Evolutionary conservation across 2,797 vertebrate species (phyloP).

Genomic region (Myripristis murdjan): DNA sequence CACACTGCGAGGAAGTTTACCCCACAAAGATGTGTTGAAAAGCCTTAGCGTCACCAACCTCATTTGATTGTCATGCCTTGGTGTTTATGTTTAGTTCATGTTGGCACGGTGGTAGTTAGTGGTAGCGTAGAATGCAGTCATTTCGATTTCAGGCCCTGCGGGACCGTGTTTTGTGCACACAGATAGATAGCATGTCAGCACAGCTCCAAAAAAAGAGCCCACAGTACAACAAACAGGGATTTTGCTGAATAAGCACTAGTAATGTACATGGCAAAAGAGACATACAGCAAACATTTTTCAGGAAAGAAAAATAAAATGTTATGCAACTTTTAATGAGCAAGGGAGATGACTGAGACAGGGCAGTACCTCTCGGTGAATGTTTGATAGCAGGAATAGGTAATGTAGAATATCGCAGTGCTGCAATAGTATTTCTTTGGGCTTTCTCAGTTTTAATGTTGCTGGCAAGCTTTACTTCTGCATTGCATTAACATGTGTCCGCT

Average conservation of each 20-base stretch:
- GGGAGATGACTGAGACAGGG: neutral
- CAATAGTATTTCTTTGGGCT: neutral
- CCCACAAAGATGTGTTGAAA: neutral
- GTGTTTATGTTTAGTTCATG: conserved; percentile 1
- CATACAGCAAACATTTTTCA: neutral
- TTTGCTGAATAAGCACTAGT: neutral
- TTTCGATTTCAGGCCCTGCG: conserved; percentile 25
- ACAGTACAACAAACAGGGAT: neutral
- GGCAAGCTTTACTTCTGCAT: conserved; percentile 3
- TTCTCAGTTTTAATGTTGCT: neutral
- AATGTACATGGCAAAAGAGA: neutral
- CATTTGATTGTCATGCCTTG: neutral
- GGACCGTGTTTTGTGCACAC: conserved; percentile 20
- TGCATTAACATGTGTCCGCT: conserved; percentile 47
- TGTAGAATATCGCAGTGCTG: neutral
- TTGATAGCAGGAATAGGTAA: conserved; percentile 1
- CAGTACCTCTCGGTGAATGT: neutral
- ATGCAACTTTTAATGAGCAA: neutral
- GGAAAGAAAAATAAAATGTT: neutral
- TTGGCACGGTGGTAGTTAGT: neutral
- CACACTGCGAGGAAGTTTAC: neutral
- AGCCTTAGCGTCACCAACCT: neutral
- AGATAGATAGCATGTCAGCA: conserved; percentile 20
- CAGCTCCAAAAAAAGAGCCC: conserved; percentile 16
- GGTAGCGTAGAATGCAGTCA: conserved; percentile 10